phyloP scores from a whole-genome alignment of 2,113 vertebrate species.

The Leucosticte australis region DNA sequence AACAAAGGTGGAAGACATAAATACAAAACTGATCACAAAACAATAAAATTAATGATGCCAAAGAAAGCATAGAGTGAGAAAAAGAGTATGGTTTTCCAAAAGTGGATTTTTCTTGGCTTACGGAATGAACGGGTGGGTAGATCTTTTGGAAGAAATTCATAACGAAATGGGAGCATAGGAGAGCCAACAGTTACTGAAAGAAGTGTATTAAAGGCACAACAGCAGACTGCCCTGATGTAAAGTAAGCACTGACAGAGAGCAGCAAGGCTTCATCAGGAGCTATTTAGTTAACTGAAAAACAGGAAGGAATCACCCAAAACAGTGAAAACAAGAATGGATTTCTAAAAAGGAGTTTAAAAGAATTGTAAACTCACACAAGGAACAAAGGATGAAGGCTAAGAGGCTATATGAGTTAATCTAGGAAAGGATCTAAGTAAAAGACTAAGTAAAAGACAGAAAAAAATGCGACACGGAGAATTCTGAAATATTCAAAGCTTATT shows the following conservation, averaged over 20 bases:
- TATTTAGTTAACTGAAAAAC: background rate
- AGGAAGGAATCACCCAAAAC: background rate
- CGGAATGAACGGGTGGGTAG: background rate
- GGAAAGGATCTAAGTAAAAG: background rate
- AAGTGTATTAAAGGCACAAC: background rate
- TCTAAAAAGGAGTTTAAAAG: background rate
- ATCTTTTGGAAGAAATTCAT: constrained; percentile 4
- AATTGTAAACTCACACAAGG: background rate
- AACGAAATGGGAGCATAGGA: constrained; percentile 11
- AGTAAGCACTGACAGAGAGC: background rate
- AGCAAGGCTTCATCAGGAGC: background rate
- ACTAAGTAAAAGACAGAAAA: background rate
- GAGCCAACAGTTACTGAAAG: background rate
- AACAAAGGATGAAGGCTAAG: background rate
- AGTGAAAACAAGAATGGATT: background rate
- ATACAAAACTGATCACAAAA: background rate
- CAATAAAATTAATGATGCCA: background rate
- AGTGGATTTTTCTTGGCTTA: background rate
- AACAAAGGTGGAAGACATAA: background rate
- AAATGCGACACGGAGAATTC: background rate
- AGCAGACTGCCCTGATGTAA: background rate
- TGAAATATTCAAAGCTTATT: background rate
- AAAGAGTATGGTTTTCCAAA: background rate
- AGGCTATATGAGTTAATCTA: background rate
- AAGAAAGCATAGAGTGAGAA: background rate